Evolutionary conservation across 2,888 invertebrate genomes (phyloP).

Genomic region (Macropis europaea): DNA sequence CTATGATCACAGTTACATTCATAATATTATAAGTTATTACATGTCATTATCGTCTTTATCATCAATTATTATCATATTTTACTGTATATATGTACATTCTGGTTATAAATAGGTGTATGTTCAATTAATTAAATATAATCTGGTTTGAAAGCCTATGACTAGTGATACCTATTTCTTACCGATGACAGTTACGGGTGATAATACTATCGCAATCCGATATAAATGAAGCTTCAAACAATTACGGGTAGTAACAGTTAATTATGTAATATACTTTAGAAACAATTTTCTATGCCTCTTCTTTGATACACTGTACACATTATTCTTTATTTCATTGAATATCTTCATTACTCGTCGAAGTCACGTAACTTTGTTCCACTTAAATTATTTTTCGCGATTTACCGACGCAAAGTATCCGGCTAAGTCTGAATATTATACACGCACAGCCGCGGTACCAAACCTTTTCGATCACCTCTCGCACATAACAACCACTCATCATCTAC

Average conservation of each 20-base stretch:
- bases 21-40: slow-evolving; percentile 75
- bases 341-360: slow-evolving; percentile 31
- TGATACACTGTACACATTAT: slow-evolving; percentile 76
- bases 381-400: slow-evolving; percentile 14
- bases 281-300: slow-evolving; percentile 55
- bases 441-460: slow-evolving; percentile 88
- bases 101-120: slow-evolving; percentile 75
- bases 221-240: slow-evolving; percentile 59
- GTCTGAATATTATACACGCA: slow-evolving; percentile 81
- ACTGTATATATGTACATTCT: slow-evolving; percentile 76
- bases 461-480: slow-evolving; percentile 88
- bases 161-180: slow-evolving; percentile 61
- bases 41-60: slow-evolving; percentile 62
- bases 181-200: slow-evolving; percentile 59
- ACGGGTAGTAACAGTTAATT: slow-evolving; percentile 47
- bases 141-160: slow-evolving; percentile 77
- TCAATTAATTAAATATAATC: slow-evolving; percentile 76
- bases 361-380: slow-evolving; percentile 28
- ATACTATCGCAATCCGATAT: slow-evolving; percentile 57
- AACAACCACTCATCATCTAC: slow-evolving; percentile 89
- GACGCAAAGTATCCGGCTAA: slow-evolving; percentile 65
- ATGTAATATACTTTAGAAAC: slow-evolving; percentile 54
- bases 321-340: slow-evolving; percentile 46
- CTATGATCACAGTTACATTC: slow-evolving; percentile 80
- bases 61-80: slow-evolving; percentile 57